Evolutionary conservation across 2,888 invertebrate species (phyloP), one percentile per base, ranked within the genome.

Genomic region (Rhodophaea formosa): DNA sequence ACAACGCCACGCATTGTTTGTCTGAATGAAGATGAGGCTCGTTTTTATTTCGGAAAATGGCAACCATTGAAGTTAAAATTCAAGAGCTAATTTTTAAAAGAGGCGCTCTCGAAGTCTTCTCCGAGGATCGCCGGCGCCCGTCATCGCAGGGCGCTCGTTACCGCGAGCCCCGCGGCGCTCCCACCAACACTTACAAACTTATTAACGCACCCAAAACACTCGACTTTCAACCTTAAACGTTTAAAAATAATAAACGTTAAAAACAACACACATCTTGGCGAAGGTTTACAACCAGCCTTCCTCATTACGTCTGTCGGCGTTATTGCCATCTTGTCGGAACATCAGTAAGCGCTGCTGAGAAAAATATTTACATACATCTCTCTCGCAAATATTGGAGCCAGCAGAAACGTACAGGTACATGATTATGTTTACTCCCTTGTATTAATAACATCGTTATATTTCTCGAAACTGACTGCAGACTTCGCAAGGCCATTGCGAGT

Each of bases 341-440:
- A 79, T 82, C 78, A 81, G 80, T 82, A 81, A 80, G 76, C 77
- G 77, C 78, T 79, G 82, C 79, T 80, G 73, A 76, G 81, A 84
- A 83, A 85, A 86, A 86, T 86, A 87, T 88, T 86, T 83, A 83
- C 82, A 80, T 79, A 80, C 78, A 75, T 80, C 76, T 77, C 74
- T 74, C 70, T 70, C 66, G 75, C 78, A 80, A 81, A 82, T 83
- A 78, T 77, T 77, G 72, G 67, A 70, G 65, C 69, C 66, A 65
- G 67, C 71, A 66, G 66, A 63, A 72, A 72, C 64, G 65, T 67
- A 62, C 64, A 67, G 59, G 66, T 67, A 67, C 62, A 66, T 72
- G 74, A 77, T 76, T 72, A 69, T 72, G 69, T 77, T 75, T 68
- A 63, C 71, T 68, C 69, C 66, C 66, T 66, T 71, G 67, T 78